phyloP scores from a whole-genome alignment of 2,113 vertebrate genomes.

The Eublepharis macularius region DNA sequence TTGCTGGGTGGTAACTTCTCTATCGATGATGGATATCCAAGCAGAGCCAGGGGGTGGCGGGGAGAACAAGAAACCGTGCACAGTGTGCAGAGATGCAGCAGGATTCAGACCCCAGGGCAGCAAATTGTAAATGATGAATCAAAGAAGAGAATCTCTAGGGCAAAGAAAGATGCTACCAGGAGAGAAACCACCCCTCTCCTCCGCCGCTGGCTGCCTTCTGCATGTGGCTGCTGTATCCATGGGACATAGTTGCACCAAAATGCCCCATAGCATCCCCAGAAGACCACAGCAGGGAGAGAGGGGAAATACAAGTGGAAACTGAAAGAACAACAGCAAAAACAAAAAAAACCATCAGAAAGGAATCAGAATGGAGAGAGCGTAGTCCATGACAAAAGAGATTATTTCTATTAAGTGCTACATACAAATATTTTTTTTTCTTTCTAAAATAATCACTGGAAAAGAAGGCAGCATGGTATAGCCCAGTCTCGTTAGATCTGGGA shows the following conservation, averaged over 20 bases:
- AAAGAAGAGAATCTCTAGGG: neutral
- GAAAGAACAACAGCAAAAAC: neutral
- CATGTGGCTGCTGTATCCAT: neutral
- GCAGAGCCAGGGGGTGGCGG: rapidly evolving
- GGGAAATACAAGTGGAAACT: neutral
- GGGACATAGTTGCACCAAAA: constrained; percentile 19
- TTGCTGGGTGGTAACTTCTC: neutral
- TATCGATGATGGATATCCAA: rapidly evolving
- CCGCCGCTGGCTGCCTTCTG: neutral
- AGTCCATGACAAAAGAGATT: neutral
- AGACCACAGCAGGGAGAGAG: rapidly evolving
- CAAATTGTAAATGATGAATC: rapidly evolving
- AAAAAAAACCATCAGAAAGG: too few species aligned
- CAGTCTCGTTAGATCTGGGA: too few species aligned
- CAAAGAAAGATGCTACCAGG: constrained; percentile 4
- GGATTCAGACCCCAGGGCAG: neutral
- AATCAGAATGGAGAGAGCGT: neutral
- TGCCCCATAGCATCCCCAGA: rapidly evolving
- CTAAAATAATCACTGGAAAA: too few species aligned
- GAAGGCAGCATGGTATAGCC: too few species aligned
- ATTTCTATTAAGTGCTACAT: neutral
- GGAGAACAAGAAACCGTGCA: neutral
- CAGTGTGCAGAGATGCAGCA: rapidly evolving
- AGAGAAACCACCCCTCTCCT: neutral
- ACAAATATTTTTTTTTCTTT: neutral